Percentiles rank a stretch among this genome's conserved stretches.
Evolutionary conservation across 2,797 vertebrate species (phyloP).

Genomic region (Gobio occitaniae): DNA sequence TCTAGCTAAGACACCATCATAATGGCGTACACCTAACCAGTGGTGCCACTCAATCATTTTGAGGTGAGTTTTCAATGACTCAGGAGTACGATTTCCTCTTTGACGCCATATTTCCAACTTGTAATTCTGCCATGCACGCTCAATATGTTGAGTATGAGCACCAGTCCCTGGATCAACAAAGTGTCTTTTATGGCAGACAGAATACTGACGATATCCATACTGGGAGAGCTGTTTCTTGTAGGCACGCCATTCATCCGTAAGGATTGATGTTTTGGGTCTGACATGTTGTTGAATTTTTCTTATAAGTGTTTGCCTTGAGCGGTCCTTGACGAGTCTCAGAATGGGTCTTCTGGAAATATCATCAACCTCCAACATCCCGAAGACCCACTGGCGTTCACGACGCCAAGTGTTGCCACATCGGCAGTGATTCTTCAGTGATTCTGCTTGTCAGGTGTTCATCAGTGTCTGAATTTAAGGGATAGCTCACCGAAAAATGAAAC

Average conservation of each 20-base stretch:
- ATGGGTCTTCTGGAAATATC: background rate
- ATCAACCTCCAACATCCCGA: too few relatives aligned
- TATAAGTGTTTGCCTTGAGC: background rate
- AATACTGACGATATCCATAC: background rate
- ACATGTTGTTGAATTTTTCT: background rate
- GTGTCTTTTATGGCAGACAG: background rate
- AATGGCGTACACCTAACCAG: slow-evolving; percentile 7
- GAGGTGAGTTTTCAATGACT: too few relatives aligned
- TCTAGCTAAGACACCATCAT: background rate
- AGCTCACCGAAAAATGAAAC: too few relatives aligned
- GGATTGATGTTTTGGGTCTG: too few relatives aligned
- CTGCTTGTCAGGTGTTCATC: too few relatives aligned
- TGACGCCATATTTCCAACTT: background rate
- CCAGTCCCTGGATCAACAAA: background rate
- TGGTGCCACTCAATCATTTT: background rate
- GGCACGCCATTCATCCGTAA: background rate
- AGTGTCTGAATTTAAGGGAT: too few relatives aligned
- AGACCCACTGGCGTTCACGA: background rate
- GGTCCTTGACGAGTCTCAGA: background rate
- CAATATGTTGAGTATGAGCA: background rate
- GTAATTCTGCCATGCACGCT: background rate
- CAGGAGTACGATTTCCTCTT: too few relatives aligned
- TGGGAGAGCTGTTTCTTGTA: background rate
- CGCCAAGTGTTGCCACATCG: background rate
- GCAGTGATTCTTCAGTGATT: too few relatives aligned